Conservation (phyloP, 2,113 vertebrate genomes). For the Turnix velox region DNA sequence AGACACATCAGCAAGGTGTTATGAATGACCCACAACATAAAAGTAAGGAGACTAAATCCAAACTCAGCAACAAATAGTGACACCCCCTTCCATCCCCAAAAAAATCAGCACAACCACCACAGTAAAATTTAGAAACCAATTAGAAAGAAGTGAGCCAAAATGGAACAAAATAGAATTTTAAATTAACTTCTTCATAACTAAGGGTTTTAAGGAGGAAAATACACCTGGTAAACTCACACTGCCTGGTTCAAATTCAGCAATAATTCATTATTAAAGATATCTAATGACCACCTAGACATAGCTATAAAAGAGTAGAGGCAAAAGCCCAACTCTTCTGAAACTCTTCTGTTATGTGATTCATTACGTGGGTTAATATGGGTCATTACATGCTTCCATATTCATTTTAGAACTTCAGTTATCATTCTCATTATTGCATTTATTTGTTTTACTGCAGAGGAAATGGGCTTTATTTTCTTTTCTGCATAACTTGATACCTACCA, state of each 20-base stretch:
- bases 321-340: background rate
- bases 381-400: constrained; percentile 18
- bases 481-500: background rate
- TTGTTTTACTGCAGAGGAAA: constrained; percentile 3
- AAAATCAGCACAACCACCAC: background rate
- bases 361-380: background rate
- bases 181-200: background rate
- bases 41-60: background rate
- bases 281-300: constrained; percentile 18
- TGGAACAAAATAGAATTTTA: constrained; percentile 1
- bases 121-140: background rate
- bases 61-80: background rate
- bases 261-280: constrained; percentile 47
- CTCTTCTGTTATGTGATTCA: background rate
- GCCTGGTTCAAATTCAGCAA: constrained; percentile 42
- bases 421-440: constrained; percentile 35
- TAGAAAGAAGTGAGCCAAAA: background rate
- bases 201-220: constrained; percentile 3
- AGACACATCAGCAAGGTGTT: background rate
- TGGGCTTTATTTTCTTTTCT: constrained; percentile 24
- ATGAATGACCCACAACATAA: background rate
- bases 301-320: background rate
- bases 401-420: constrained; percentile 42
- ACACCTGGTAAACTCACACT: constrained; percentile 9
- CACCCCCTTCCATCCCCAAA: rapidly evolving